Conservation (phyloP, 2,797 vertebrate genomes). For the Molossus molossus region DNA sequence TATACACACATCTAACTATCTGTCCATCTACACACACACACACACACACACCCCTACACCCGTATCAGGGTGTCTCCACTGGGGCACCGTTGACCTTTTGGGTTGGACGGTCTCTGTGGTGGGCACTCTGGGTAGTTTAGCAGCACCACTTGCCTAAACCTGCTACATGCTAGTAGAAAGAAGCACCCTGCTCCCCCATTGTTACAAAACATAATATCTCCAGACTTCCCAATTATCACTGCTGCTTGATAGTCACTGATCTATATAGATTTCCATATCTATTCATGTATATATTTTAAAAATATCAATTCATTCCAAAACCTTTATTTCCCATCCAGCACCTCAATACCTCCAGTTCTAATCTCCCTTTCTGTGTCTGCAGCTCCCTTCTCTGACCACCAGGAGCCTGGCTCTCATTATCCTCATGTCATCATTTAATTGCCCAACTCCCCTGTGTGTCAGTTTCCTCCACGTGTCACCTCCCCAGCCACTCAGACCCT, state of each 20-base stretch:
- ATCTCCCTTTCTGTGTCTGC: not conserved
- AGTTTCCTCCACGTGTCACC: not conserved
- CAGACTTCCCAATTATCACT: not conserved
- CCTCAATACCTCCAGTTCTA: not conserved
- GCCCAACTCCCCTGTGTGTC: not conserved
- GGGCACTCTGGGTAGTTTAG: not conserved
- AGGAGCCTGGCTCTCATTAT: not conserved
- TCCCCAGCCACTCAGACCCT: not conserved
- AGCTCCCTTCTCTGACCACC: not conserved
- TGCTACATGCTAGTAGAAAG: not conserved
- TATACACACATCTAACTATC: too few relatives aligned
- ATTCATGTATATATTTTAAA: not conserved
- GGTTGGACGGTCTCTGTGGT: not conserved
- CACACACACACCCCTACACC: not conserved
- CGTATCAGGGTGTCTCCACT: not conserved
- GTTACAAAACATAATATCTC: constrained; percentile 29
- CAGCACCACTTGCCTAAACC: not conserved
- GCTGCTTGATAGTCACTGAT: not conserved
- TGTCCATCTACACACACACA: not conserved
- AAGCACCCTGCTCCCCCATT: not conserved
- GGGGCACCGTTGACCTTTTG: not conserved
- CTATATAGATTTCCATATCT: not conserved
- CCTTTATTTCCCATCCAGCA: not conserved
- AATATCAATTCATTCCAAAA: not conserved
- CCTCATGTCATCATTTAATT: not conserved